Percentiles rank a stretch among this genome's conserved stretches.
Conservation (phyloP, 2,113 vertebrate genomes). For the Peromyscus maniculatus region DNA sequence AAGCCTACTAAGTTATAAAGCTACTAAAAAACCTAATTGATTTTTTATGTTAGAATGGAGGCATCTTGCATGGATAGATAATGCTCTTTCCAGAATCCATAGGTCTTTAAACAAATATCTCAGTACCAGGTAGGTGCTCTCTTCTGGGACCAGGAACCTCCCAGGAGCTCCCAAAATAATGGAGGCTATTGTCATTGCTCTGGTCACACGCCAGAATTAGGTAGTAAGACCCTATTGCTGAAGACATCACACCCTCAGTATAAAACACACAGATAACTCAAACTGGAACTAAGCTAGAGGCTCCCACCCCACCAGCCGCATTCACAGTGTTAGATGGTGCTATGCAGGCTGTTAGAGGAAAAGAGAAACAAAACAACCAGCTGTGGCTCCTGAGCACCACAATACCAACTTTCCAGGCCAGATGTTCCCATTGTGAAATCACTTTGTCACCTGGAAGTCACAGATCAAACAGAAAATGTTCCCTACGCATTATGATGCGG, state of each 20-base stretch:
- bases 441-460: constrained; percentile 10
- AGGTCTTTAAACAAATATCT: background rate
- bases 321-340: background rate
- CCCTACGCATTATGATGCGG: background rate
- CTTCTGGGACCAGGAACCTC: background rate
- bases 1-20: background rate
- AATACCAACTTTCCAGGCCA: background rate
- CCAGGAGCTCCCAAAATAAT: background rate
- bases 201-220: background rate
- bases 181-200: background rate
- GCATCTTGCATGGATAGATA: background rate
- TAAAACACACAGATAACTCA: background rate
- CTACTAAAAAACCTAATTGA: background rate
- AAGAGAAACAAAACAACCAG: background rate
- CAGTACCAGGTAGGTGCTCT: background rate
- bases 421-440: background rate
- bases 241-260: background rate
- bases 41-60: background rate
- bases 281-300: background rate
- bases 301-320: no score
- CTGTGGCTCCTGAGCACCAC: background rate
- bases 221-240: background rate
- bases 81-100: background rate
- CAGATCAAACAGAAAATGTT: background rate
- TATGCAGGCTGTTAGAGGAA: background rate